These are phyloP conservation scores for Phoebastria nigripes DNA, from an alignment of 2,797 vertebrate species.

Conservation along the genomic window DNA sequence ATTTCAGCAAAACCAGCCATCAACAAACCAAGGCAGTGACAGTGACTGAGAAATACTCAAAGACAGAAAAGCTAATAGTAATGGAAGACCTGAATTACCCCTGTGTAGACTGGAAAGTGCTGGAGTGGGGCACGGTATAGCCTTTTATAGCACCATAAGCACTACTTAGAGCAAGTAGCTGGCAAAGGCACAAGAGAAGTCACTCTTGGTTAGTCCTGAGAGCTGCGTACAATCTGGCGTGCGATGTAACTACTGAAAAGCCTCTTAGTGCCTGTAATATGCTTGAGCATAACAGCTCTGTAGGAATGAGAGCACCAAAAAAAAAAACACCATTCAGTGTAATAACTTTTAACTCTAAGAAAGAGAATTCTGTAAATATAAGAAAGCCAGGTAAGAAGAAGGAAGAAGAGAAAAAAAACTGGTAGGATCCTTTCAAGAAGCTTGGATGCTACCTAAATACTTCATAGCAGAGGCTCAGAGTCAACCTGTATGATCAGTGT, in stretches of 20 bases:
- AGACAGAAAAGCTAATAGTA: not conserved
- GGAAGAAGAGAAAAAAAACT: not conserved
- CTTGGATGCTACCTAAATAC: not conserved
- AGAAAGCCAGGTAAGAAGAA: not conserved
- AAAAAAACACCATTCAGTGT: not conserved
- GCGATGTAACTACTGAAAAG: not conserved
- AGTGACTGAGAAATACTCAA: not conserved
- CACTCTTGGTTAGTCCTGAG: not conserved
- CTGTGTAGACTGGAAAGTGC: not conserved
- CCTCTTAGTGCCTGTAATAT: not conserved
- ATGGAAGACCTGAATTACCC: not conserved
- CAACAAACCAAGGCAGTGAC: not conserved
- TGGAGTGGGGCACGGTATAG: fast-evolving
- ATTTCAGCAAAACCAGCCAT: not conserved
- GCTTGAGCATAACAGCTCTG: not conserved
- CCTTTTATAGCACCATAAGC: not conserved
- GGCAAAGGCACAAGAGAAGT: not conserved
- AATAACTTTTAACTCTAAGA: not conserved
- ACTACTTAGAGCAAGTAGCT: not conserved
- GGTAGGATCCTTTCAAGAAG: not conserved
- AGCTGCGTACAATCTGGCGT: fast-evolving
- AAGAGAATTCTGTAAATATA: not conserved
- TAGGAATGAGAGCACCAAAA: not conserved
- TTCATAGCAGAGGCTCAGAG: not conserved
- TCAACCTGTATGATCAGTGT: not conserved